These are phyloP conservation scores for Lasioglossum zephyrum DNA, from an alignment of 2,888 invertebrate species.

Conservation along the genomic window DNA sequence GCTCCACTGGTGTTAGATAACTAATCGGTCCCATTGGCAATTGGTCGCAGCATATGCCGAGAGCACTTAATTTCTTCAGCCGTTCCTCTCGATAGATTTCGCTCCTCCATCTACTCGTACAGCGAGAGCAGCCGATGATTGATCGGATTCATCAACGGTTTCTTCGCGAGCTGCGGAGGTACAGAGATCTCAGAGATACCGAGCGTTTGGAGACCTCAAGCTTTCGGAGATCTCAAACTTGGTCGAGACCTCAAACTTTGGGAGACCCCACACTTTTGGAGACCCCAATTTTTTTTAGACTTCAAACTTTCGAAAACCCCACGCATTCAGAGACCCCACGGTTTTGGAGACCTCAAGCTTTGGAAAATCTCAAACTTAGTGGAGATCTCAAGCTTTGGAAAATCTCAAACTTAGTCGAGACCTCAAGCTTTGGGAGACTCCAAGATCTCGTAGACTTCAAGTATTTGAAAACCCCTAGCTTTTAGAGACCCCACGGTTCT, in stretches of 20 bases:
- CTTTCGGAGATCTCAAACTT: neutral
- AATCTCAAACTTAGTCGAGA: neutral
- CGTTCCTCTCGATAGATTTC: constrained; percentile 33
- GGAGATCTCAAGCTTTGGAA: neutral
- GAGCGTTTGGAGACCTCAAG: neutral
- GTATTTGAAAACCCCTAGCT: too few relatives aligned
- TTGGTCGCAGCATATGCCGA: constrained; percentile 63
- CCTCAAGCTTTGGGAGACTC: too few relatives aligned
- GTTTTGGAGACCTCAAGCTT: too few relatives aligned
- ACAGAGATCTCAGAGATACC: neutral
- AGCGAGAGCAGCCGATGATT: neutral
- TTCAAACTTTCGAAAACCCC: too few relatives aligned
- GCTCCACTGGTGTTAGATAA: constrained; percentile 41
- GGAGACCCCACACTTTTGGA: neutral
- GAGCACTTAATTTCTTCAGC: constrained; percentile 21
- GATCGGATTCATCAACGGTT: neutral
- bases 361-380: too few relatives aligned
- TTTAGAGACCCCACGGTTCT: neutral
- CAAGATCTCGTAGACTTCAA: too few relatives aligned
- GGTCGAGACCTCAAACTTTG: neutral
- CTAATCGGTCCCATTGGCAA: constrained; percentile 67
- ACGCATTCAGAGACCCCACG: too few relatives aligned
- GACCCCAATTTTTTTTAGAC: too few relatives aligned
- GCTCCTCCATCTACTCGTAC: neutral
- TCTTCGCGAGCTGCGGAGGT: neutral